A percentile compares a stretch with the other conserved stretches of the same genome.
phyloP scores from a whole-genome alignment of 2,888 invertebrate species.

The Ectobius pallidus region DNA sequence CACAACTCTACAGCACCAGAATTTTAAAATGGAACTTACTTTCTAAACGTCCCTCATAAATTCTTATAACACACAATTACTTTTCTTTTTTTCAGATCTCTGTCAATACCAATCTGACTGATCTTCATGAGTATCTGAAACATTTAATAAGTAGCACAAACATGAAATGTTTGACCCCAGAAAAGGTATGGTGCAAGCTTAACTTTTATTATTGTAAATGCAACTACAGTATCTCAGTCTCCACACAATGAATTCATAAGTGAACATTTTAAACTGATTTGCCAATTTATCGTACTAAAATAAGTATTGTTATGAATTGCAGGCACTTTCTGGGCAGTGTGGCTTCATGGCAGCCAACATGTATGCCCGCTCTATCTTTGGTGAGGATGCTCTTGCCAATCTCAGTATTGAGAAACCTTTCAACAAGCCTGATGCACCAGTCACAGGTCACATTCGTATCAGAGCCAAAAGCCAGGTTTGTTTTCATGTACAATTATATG shows the following conservation, averaged over 20 bases:
- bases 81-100: slow-evolving; percentile 62
- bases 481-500: no score
- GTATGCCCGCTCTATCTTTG: slow-evolving; percentile 97
- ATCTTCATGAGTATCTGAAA: slow-evolving; percentile 89
- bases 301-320: no score
- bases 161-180: slow-evolving; percentile 98
- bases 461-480: slow-evolving; percentile 96
- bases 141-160: slow-evolving; percentile 94
- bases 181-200: slow-evolving; percentile 82
- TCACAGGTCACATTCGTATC: slow-evolving; percentile 96
- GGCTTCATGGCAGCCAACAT: slow-evolving; percentile 99
- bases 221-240: no score
- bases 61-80: no score
- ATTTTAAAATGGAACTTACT: no score
- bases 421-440: slow-evolving; percentile 84
- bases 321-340: slow-evolving; percentile 94
- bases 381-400: slow-evolving; percentile 98
- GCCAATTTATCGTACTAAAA: no score
- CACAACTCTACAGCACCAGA: no score
- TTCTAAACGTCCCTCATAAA: no score
- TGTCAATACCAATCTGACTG: slow-evolving; percentile 91
- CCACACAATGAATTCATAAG: no score
- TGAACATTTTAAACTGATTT: no score
- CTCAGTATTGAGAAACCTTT: slow-evolving; percentile 96
- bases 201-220: no score